phyloP scores from a whole-genome alignment of 53 echinoderm and acorn worm genomes.

The Holothuria scabra region DNA sequence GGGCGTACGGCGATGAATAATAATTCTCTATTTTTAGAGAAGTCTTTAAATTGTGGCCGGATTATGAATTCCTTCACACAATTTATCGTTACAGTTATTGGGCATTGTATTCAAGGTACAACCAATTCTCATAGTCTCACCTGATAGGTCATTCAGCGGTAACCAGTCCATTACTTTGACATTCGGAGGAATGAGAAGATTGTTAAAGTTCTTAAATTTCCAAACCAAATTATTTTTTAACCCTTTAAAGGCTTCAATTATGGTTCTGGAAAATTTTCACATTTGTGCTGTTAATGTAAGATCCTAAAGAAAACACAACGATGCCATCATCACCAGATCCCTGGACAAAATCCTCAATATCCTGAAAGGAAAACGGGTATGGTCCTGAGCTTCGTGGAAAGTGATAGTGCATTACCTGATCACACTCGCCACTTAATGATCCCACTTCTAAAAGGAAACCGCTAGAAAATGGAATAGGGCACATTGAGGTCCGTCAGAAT shows the following conservation, averaged over 20 bases:
- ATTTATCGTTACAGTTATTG: too few relatives aligned
- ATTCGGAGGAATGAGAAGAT: not conserved
- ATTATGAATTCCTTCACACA: too few relatives aligned
- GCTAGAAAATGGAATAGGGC: too few relatives aligned
- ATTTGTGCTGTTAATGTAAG: conserved; percentile 23
- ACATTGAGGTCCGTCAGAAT: too few relatives aligned
- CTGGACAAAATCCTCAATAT: conserved; percentile 5
- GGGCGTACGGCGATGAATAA: too few relatives aligned
- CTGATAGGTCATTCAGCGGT: conserved; percentile 60
- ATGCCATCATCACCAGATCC: conserved; percentile 9
- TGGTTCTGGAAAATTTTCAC: not conserved
- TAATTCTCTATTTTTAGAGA: too few relatives aligned
- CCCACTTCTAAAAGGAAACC: too few relatives aligned
- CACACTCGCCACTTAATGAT: too few relatives aligned
- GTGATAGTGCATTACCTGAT: too few relatives aligned
- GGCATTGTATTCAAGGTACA: too few relatives aligned
- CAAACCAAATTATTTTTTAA: not conserved
- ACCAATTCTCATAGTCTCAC: not conserved
- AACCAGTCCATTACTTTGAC: conserved; percentile 62
- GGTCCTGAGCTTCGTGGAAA: too few relatives aligned
- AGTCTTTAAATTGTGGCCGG: too few relatives aligned
- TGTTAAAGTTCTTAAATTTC: conserved; percentile 29
- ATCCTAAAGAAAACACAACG: not conserved
- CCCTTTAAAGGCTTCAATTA: not conserved
- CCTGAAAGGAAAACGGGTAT: conserved; percentile 20